Base-by-base conservation (phyloP, 2,797 vertebrate species). In the Acrocephalus scirpaceus region DNA sequence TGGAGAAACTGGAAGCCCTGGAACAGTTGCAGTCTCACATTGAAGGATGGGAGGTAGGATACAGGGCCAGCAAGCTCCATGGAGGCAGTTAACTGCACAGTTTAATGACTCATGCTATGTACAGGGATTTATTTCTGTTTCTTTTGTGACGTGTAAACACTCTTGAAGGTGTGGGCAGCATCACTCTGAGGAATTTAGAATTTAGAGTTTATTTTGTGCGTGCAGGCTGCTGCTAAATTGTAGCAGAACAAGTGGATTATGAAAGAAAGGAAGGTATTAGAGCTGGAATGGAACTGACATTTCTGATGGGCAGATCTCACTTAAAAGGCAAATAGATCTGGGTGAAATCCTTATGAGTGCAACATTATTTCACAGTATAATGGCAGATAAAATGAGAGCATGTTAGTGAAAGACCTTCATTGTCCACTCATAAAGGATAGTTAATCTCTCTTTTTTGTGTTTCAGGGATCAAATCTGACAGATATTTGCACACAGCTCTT, bases 21-120 rank as follows among this genome's bases (percentile, higher is more conserved):
- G 99, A 99, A 90, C 99, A 99, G 97, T 97, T 99, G 90, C 99
- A 99, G 98, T 99, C 99, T 8, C 99, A 99, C 98, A 99, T 99
- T 16, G 99, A 99, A 97, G 99, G 99, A 96, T 99, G 99, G 99
- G 99, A 99, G 99, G 99, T 99, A 97, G 89, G 98, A 81, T 48
- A 56, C 9, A n/a, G 83, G 48, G 79, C n/a, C 48, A 70, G 54
- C 16, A 42, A 84, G 42, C 50, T 70, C 54, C 54, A 44, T 51
- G 56, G 58, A 50, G 73, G 23, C 72, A 20, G 18, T 58, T 90
- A 2, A 4, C 42, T 50, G 27, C 25, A 10, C 26, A 34, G 20
- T 69, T 44, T 57, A 38, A 40, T 67, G 48, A 65, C 34, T 78
- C 30, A 4, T 26, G 17, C 29, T 53, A 32, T 13, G 26, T 78